A percentile compares a stretch with the other conserved stretches of the same genome.
These are phyloP conservation scores for Brachionichthys hirsutus DNA, from an alignment of 2,113 vertebrate species.

Conservation along the genomic window DNA sequence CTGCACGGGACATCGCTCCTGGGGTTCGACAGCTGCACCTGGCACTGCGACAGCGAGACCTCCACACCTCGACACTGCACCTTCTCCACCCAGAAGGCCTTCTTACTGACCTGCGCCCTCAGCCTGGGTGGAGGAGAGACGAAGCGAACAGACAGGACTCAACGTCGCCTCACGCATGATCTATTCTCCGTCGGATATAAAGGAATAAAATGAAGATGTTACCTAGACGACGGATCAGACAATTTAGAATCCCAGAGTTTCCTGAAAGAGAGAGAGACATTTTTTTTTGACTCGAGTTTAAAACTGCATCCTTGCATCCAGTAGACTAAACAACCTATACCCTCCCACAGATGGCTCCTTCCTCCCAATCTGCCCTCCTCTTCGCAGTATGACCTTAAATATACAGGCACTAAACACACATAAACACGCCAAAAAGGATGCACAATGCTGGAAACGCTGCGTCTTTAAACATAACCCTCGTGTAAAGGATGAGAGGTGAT, in stretches of 20 bases:
- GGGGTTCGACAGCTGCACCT: conserved; percentile 75
- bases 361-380: conserved; percentile 8
- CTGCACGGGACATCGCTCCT: conserved; percentile 75
- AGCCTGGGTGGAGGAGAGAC: conserved; percentile 68
- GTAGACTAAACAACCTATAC: conserved; percentile 38
- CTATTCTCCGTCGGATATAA: too few species aligned
- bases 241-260: conserved; percentile 92
- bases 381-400: conserved; percentile 19
- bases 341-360: conserved; percentile 5
- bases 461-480: conserved; percentile 21
- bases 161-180: too few species aligned
- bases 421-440: conserved; percentile 21
- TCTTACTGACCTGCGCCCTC: conserved; percentile 80
- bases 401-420: conserved; percentile 33
- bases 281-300: background rate
- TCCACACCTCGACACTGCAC: conserved; percentile 86
- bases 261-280: conserved; percentile 71
- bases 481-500: conserved; percentile 3
- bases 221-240: conserved; percentile 87
- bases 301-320: conserved; percentile 21
- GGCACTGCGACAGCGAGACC: conserved; percentile 83
- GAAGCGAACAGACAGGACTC: too few species aligned
- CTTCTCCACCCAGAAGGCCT: conserved; percentile 86
- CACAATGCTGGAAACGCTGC: conserved; percentile 30
- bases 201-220: conserved; percentile 21